Evolutionary conservation across 2,113 vertebrate species (phyloP), one percentile per base, ranked within the genome.

Genomic region (Pogona vitticeps): DNA sequence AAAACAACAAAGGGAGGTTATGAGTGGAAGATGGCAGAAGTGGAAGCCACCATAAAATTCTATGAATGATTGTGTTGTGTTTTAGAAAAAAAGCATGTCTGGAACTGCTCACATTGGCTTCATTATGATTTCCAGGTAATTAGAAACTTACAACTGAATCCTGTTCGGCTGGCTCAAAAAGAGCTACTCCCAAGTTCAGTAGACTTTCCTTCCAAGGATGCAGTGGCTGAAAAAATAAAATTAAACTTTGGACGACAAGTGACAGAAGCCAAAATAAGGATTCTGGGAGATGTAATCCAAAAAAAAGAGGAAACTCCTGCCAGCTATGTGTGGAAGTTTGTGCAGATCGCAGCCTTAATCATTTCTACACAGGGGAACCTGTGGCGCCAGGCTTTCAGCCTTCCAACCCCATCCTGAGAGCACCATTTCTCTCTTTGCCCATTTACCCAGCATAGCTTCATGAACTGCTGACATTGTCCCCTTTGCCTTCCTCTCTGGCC

Each of bases 401-500:
- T 21, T 8, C 26, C 67, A 58, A 21, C 18, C 31, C 13, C 76
- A 52, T 71, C 40, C 38, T 80, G 52, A 71, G 58, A 42, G 26
- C n/a, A 42, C n/a, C 31, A 68, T 58, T 46, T 85, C 61, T 36
- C 21, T 8, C 15, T 33, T 85, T 67, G 59, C 33, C 20, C 46
- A 13, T 83, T n/a, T 61, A 38, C 76, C 84, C 38, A 36, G 8
- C 0, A 0, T 12, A 3, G 36, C 0, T 0, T 59, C 83, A 46
- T 71, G 52, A 31, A 73, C 38, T 65, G n/a, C 36, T 80, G n/a
- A 52, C 20, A 1, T 33, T 65, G 56, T 18, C 28, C 73, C 65
- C 38, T 56, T 58, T 0, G 0, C 26, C 61, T 90, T 56, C 56
- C 1, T 52, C 17, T 65, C 65, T 73, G 0, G 0, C 6, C 0